phyloP scores from a whole-genome alignment of 2,113 vertebrate genomes.

The Zosterops japonicus region DNA sequence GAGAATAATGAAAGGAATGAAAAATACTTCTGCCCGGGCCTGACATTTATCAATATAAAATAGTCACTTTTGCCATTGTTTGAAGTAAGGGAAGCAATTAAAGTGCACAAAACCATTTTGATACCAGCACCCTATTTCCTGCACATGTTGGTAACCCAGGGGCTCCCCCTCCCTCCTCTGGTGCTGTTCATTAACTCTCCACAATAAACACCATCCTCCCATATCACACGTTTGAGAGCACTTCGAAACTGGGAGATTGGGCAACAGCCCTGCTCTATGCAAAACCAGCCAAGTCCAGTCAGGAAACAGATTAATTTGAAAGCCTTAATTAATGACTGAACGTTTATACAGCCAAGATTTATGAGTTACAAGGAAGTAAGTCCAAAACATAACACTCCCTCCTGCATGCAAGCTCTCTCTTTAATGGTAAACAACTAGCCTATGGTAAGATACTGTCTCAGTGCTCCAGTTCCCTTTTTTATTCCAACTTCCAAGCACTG shows the following conservation, averaged over 20 bases:
- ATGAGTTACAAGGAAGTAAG: constrained; percentile 55
- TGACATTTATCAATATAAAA: not conserved
- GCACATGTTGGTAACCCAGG: not conserved
- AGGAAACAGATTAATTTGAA: constrained; percentile 68
- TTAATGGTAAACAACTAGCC: constrained; percentile 63
- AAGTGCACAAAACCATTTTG: not conserved
- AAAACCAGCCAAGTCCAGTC: constrained; percentile 64
- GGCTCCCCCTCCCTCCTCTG: not conserved
- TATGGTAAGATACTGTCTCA: not conserved
- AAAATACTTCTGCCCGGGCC: not conserved
- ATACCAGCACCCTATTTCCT: not conserved
- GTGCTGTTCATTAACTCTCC: not conserved
- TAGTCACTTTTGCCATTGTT: not conserved
- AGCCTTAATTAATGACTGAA: constrained; percentile 66
- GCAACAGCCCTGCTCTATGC: constrained; percentile 7
- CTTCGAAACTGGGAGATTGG: not conserved
- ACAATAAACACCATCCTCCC: not conserved
- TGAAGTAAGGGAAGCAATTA: constrained; percentile 2
- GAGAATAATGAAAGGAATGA: not conserved
- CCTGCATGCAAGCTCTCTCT: not conserved
- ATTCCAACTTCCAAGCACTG: not conserved
- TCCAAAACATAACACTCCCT: constrained; percentile 54
- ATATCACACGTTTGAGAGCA: not conserved
- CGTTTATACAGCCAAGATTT: constrained; percentile 52
- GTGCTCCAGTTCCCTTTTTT: not conserved